A percentile compares a stretch with the other conserved stretches of the same genome.
Evolutionary conservation across 2,113 vertebrate genomes (phyloP).

Genomic region (Mesitornis unicolor): DNA sequence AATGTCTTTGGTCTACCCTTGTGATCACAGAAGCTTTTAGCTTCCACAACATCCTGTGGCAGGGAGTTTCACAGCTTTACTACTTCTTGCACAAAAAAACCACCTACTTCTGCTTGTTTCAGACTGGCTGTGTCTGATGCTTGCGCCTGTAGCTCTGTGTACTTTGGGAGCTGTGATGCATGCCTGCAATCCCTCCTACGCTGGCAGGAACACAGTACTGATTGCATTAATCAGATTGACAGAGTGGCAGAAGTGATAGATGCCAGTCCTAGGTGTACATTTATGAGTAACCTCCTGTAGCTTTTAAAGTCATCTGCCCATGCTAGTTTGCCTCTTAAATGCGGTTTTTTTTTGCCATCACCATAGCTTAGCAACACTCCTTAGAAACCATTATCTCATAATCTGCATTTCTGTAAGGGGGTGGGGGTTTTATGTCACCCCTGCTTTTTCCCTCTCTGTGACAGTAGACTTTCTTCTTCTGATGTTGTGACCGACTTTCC

Average conservation of each 20-base stretch:
- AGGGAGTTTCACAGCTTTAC: background rate
- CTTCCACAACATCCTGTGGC: background rate
- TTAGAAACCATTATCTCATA: background rate
- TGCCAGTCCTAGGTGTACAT: background rate
- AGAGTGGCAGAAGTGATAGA: background rate
- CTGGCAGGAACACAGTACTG: background rate
- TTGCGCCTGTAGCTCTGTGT: background rate
- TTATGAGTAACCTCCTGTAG: background rate
- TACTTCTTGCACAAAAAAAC: background rate
- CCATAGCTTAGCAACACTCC: slow-evolving; percentile 11
- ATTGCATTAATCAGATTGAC: background rate
- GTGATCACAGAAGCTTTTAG: background rate
- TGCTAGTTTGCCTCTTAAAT: background rate
- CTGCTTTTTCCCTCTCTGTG: background rate
- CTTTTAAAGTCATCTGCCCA: background rate
- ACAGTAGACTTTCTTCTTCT: background rate
- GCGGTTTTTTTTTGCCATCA: background rate
- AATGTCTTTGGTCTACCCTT: background rate
- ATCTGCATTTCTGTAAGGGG: background rate
- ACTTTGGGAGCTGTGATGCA: background rate
- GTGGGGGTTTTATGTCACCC: background rate
- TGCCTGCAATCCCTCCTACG: background rate
- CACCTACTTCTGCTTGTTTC: background rate
- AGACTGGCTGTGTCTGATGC: background rate
- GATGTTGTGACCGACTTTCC: background rate